Evolutionary conservation across 2,888 invertebrate genomes (phyloP).

Genomic region (Caenorhabditis sulstoni): DNA sequence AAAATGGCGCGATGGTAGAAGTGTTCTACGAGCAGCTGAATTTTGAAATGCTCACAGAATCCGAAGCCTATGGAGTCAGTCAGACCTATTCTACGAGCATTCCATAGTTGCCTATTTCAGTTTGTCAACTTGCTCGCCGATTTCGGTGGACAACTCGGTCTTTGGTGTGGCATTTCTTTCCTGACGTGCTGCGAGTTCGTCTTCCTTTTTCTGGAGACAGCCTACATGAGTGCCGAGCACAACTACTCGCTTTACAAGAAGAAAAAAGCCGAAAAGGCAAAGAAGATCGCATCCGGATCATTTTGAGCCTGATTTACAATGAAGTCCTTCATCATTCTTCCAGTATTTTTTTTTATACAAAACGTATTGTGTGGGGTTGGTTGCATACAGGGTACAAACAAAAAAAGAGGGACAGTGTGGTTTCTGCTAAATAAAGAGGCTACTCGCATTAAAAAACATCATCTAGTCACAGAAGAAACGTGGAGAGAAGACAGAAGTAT

Average conservation of each 20-base stretch:
- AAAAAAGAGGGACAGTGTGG: neutral
- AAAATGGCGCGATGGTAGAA: constrained; percentile 80
- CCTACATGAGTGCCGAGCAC: constrained; percentile 77
- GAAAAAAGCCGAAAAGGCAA: constrained; percentile 73
- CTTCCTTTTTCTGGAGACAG: constrained; percentile 72
- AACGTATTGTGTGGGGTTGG: neutral
- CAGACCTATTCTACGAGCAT: no score
- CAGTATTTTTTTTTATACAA: constrained; percentile 5
- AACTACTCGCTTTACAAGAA: constrained; percentile 72
- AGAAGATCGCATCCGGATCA: constrained; percentile 56
- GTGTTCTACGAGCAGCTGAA: constrained; percentile 80
- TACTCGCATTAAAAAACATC: constrained; percentile 26
- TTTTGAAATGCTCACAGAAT: constrained; percentile 79
- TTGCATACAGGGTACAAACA: neutral
- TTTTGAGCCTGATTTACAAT: constrained; percentile 9
- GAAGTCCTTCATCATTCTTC: neutral
- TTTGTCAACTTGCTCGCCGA: constrained; percentile 79
- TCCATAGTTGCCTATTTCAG: constrained; percentile 57
- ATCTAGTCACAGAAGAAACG: constrained; percentile 31
- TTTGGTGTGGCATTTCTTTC: constrained; percentile 78
- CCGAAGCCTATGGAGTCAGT: constrained; percentile 78
- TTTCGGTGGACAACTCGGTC: constrained; percentile 78
- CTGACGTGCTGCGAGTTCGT: constrained; percentile 78
- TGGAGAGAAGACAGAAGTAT: neutral
- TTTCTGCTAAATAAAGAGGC: neutral